Percentiles rank a stretch among this genome's conserved stretches.
Conservation (phyloP, 2,113 vertebrate genomes). For the Odontophorus gujanensis region DNA sequence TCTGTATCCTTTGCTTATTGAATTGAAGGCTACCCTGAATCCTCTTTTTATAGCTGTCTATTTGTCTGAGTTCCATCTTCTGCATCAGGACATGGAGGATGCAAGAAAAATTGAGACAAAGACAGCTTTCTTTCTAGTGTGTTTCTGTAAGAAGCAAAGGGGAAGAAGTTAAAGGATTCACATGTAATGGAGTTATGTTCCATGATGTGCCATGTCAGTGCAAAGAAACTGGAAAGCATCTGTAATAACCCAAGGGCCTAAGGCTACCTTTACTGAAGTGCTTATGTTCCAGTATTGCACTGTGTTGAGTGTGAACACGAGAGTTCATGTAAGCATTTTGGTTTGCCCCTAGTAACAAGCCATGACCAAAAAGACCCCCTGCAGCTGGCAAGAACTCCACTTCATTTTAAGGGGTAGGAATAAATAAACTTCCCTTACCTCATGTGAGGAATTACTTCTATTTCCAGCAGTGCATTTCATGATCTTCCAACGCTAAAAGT, state of each 20-base stretch:
- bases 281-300: not conserved
- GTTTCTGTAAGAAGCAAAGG: not conserved
- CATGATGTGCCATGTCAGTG: not conserved
- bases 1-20: not conserved
- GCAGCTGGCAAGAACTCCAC: not conserved
- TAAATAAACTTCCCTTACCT: not conserved
- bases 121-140: not conserved
- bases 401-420: not conserved
- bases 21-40: not conserved
- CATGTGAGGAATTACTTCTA: not conserved
- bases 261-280: not conserved
- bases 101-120: not conserved
- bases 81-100: not conserved
- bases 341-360: not conserved
- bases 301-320: not conserved
- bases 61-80: constrained; percentile 32
- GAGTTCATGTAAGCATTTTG: not conserved
- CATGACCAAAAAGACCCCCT: not conserved
- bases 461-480: not conserved
- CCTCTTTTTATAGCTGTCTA: not conserved
- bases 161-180: not conserved
- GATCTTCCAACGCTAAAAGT: not conserved
- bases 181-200: not conserved
- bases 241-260: not conserved
- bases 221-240: not conserved